phyloP scores from a whole-genome alignment of 2,888 invertebrate species.

The Dicyrtoma fusca region DNA sequence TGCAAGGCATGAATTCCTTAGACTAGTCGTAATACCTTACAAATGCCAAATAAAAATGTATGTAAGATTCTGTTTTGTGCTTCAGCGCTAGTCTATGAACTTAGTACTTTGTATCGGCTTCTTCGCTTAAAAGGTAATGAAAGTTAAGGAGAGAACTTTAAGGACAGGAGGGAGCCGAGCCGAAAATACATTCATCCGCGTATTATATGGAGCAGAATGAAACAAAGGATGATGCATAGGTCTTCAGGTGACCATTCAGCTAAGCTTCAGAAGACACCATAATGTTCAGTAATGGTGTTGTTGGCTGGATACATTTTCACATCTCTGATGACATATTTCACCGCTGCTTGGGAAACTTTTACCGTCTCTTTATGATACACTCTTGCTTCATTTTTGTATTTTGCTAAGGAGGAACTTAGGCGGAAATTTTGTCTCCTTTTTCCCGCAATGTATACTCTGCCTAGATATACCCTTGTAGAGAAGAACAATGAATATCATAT shows the following conservation, averaged over 20 bases:
- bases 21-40: too few species aligned
- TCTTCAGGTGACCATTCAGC: constrained; percentile 43
- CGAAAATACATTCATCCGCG: neutral
- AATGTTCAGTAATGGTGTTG: constrained; percentile 34
- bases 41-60: too few species aligned
- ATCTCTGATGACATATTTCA: constrained; percentile 35
- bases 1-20: too few species aligned
- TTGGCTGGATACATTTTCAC: constrained; percentile 31
- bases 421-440: constrained; percentile 12
- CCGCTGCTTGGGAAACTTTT: constrained; percentile 16
- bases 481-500: too few species aligned
- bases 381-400: constrained; percentile 25
- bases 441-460: too few species aligned
- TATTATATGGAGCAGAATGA: constrained; percentile 2
- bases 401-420: neutral
- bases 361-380: constrained; percentile 30
- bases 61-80: neutral
- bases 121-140: neutral
- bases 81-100: too few species aligned
- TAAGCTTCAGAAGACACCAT: constrained; percentile 30
- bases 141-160: neutral
- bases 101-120: too few species aligned
- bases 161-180: neutral
- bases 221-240: constrained; percentile 38
- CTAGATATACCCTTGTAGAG: too few species aligned